These are phyloP conservation scores for Lithobius niger DNA, from an alignment of 1,140 invertebrate species.

Conservation along the genomic window DNA sequence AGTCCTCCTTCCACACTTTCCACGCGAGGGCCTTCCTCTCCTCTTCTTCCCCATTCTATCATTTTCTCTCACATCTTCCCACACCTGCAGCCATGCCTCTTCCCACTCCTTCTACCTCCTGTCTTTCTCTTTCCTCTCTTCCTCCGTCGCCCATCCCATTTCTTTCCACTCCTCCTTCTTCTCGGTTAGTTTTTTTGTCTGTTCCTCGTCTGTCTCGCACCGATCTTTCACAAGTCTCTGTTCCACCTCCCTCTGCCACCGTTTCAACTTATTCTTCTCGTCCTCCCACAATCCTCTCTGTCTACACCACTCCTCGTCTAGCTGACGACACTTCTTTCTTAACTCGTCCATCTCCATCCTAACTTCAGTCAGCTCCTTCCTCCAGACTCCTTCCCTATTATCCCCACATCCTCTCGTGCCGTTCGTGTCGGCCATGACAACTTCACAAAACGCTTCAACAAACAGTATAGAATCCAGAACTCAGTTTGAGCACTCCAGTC, in stretches of 20 bases:
- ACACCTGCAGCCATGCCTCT: not conserved
- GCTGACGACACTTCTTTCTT: not conserved
- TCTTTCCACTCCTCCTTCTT: not conserved
- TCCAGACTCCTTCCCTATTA: no score
- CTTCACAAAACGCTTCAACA: no score
- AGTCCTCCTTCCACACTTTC: not conserved
- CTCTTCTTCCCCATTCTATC: not conserved
- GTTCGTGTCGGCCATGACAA: no score
- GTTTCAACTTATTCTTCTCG: not conserved
- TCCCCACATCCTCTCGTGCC: no score
- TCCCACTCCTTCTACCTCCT: no score
- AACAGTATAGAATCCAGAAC: no score
- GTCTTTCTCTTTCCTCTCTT: not conserved
- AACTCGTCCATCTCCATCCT: not conserved
- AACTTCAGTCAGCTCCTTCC: no score
- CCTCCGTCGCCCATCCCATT: not conserved
- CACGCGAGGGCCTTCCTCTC: not conserved
- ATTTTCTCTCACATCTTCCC: not conserved
- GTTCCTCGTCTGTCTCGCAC: not conserved
- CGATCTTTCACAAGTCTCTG: not conserved
- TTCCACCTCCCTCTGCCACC: not conserved
- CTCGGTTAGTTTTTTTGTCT: not conserved
- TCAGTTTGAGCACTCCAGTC: no score
- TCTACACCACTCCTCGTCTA: not conserved
- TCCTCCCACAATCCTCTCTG: not conserved